Base-by-base conservation (phyloP, 2,888 invertebrate species). In the Patella pellucida region DNA sequence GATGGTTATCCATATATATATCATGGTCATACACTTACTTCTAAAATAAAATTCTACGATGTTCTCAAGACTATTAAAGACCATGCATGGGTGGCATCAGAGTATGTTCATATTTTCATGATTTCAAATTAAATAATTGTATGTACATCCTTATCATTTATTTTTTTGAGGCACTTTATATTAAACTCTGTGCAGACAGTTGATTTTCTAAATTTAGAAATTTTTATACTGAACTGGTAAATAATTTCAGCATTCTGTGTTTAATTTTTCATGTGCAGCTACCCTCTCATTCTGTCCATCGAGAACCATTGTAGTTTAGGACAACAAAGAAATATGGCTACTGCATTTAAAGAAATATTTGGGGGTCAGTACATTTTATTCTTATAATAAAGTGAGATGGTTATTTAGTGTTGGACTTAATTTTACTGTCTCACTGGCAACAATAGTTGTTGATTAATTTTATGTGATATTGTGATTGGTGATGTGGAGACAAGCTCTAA, bases 11-110 rank as follows among this genome's bases (percentile, higher is more conserved):
- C 98, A 0, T 95, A 96, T 87, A 97, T 99, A 83, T 99, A 96
- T 90, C 99, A 99, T 90, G 99, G 99, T 0, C 97, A 97, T 90
- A 99, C 99, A 0, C 93, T 99, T 79, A 99, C 99, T 0, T 96
- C 97, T 0, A 97, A 97, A 92, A 97, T 99, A 50, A 94, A 95
- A 92, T 97, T 99, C 88, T 93, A 96, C 89, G 98, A 99, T 90
- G 98, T 98, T 0, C 94, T 99, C 56, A 94, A 95, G 86, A 96
- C 95, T 0, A 99, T 99, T 75, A 96, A 96, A 89, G 97, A 98
- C 82, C 96, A 99, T 90, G 99, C 99, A 0, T 99, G 99, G 92
- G 93, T 94, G 0, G 94, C 95, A 0, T 97, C 98, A 0, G 88
- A 89, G 89, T 90, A 81, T 85, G 88, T 41, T 41, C 41, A 41